Conservation (phyloP, 1,140 invertebrate species). For the Zaprionus nigranus region DNA sequence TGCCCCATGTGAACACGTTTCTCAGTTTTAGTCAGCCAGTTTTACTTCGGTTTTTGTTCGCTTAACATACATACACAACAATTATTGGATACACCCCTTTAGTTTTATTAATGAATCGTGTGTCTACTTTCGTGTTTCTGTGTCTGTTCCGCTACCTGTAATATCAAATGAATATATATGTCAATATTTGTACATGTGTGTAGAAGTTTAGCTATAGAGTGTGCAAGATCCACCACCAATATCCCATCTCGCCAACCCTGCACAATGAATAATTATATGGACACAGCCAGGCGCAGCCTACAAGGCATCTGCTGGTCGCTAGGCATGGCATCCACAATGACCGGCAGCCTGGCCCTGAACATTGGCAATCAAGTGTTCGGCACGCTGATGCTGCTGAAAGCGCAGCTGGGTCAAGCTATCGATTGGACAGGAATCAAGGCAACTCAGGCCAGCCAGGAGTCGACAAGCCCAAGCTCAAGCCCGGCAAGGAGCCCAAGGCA, state of each 20-base stretch:
- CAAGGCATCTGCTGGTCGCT: conserved; percentile 25
- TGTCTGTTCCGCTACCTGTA: conserved; percentile 18
- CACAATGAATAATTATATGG: conserved; percentile 37
- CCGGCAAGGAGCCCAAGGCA: background rate
- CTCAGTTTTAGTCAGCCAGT: background rate
- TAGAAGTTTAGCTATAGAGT: background rate
- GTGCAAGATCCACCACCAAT: too few relatives aligned
- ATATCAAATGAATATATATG: background rate
- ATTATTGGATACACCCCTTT: conserved; percentile 28
- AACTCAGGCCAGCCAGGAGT: too few relatives aligned
- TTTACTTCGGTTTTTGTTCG: conserved; percentile 33
- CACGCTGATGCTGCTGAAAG: conserved; percentile 18
- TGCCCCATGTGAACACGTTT: background rate
- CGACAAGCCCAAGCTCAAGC: background rate
- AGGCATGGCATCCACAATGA: background rate
- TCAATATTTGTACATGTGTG: background rate
- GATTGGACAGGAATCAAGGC: too few relatives aligned
- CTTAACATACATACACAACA: conserved; percentile 23
- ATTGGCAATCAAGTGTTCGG: background rate
- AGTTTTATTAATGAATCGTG: conserved; percentile 8
- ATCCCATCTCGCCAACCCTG: background rate
- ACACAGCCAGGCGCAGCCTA: conserved; percentile 29
- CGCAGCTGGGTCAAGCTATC: background rate
- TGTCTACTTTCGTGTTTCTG: conserved; percentile 31
- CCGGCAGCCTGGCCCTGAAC: conserved; percentile 2